Percentiles rank a stretch among this genome's conserved stretches.
Conservation (phyloP, 1,140 invertebrate species). For the Theocolax elegans region DNA sequence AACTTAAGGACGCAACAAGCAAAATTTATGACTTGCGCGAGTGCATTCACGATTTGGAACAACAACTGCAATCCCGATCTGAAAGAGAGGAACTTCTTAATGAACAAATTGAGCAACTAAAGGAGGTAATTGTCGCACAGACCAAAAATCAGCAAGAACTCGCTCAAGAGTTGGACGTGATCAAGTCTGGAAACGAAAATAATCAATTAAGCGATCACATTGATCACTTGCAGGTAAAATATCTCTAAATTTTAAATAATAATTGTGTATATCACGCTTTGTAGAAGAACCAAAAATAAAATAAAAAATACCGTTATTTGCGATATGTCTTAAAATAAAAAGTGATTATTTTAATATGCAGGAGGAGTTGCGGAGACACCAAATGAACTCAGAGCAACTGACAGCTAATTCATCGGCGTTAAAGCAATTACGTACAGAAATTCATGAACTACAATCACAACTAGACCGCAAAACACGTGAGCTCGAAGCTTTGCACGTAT, state of each 20-base stretch:
- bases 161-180: conserved; percentile 67
- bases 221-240: conserved; percentile 64
- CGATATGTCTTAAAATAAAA: no score
- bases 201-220: conserved; percentile 68
- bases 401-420: conserved; percentile 67
- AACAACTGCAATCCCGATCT: conserved; percentile 74
- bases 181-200: conserved; percentile 66
- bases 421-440: conserved; percentile 68
- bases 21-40: conserved; percentile 79
- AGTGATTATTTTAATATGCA: conserved; percentile 43
- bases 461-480: conserved; percentile 76
- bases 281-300: no score
- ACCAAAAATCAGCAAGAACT: conserved; percentile 69
- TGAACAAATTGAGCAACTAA: conserved; percentile 64
- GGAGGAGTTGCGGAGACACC: conserved; percentile 71
- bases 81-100: conserved; percentile 65
- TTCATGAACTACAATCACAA: conserved; percentile 72
- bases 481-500: conserved; percentile 75
- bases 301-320: no score
- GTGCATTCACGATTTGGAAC: conserved; percentile 80
- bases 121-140: conserved; percentile 69
- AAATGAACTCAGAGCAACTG: conserved; percentile 69
- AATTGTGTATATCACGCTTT: no score
- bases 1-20: conserved; percentile 76
- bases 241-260: no score